Conservation (phyloP, 2,113 vertebrate species). For the Microcebus tavaratra region DNA sequence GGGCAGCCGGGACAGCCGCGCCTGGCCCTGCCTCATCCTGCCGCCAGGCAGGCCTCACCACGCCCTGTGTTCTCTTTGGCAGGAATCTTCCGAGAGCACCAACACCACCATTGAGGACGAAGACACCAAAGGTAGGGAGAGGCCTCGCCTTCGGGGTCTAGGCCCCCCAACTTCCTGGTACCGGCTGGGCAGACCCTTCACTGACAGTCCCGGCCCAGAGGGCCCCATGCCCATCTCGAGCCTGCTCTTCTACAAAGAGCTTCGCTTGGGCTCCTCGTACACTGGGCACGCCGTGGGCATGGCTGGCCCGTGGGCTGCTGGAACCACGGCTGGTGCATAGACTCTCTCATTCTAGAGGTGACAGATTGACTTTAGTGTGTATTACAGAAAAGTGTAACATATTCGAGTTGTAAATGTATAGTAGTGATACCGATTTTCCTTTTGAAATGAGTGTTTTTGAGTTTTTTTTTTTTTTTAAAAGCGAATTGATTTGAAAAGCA, state of each 20-base stretch:
- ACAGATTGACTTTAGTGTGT: background rate
- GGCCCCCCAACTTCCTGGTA: background rate
- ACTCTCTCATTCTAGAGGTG: background rate
- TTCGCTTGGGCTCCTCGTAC: background rate
- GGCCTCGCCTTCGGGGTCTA: background rate
- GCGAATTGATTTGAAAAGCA: background rate
- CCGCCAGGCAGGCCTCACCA: conserved; percentile 42
- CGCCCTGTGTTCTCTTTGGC: conserved; percentile 81
- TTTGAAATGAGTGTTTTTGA: background rate
- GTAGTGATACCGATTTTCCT: background rate
- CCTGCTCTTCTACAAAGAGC: background rate
- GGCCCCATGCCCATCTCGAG: background rate
- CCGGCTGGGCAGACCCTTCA: background rate
- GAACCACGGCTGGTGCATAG: accelerated
- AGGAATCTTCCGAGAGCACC: conserved; percentile 99
- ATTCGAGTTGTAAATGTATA: background rate
- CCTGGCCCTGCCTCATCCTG: background rate
- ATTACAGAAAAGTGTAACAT: background rate
- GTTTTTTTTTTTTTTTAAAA: background rate
- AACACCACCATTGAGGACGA: conserved; percentile 99
- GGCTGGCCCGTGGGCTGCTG: background rate
- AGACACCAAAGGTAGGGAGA: conserved; percentile 93
- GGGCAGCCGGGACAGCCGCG: conserved; percentile 74
- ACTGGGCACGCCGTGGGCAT: accelerated
- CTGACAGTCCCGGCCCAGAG: accelerated